Base-by-base conservation (phyloP, 2,797 vertebrate genomes). In the Psittacula derbiana region DNA sequence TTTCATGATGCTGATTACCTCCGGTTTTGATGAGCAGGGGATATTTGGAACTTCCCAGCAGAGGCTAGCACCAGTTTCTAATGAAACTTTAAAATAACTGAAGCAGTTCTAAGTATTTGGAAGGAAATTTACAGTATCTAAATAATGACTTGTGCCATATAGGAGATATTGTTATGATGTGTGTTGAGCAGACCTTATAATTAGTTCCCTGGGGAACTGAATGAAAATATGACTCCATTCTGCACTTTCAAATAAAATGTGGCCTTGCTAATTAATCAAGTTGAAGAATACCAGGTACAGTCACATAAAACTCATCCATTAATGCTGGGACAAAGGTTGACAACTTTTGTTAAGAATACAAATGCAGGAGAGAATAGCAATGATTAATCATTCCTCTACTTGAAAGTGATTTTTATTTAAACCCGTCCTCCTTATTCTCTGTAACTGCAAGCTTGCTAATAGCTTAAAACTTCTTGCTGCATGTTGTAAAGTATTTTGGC, bases 261-360 rank as follows among this genome's bases (percentile, higher is more conserved):
- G 92, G 86, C 86, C 86, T 86, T 93, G 40, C 46, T 95, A 94
- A 95, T 96, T 97, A 95, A 95, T 92, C 80, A 92, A 78, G 80
- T 89, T 93, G 72, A 88, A 82, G 93, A 88, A 82, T 93, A 92
- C 73, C 61, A 87, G 4, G 40, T 89, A 83, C 60, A 86, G 82
- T 91, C 79, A 64, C 74, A 82, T 90, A 84, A 86, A 95, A 80
- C 16, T 95, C 64, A 14, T 57, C 58, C 65, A 46, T 91, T 95
- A 93, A 67, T 83, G 36, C 61, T 80, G 53, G 80, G 82, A 50
- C 80, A 93, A 92, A 95, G 72, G 72, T 79, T 96, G 95, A 90
- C 71, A 93, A 79, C 88, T 94, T 88, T 71, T 58, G 61, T 62
- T 90, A 76, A 88, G 89, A 94, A 78, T 80, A 81, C 43, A 88